These are phyloP conservation scores for Orthonychiurus folsomi DNA, from an alignment of 2,888 invertebrate genomes.

Conservation along the genomic window DNA sequence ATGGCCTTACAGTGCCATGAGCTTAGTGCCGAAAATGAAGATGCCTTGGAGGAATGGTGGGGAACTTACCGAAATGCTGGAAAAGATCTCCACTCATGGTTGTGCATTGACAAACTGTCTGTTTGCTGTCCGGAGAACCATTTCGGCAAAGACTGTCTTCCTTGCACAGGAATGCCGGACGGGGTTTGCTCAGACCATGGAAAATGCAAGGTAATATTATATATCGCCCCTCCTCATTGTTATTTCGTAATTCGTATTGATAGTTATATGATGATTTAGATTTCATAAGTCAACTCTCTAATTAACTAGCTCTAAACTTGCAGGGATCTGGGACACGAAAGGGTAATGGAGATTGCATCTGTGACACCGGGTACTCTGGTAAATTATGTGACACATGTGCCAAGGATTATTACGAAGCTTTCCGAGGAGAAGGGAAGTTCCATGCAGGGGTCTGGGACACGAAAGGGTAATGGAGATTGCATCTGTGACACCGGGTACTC, in stretches of 20 bases:
- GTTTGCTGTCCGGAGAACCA: conserved; percentile 78
- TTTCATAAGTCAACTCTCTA: no score
- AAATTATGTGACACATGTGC: conserved; percentile 68
- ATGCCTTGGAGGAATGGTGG: conserved; percentile 82
- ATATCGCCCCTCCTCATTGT: no score
- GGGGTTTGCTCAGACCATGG: conserved; percentile 75
- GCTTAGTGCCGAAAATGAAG: conserved; percentile 75
- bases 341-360: conserved; percentile 83
- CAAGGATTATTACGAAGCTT: conserved; percentile 62
- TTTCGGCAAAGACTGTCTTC: conserved; percentile 69
- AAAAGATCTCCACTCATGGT: conserved; percentile 58
- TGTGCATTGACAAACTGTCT: conserved; percentile 68
- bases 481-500: conserved; percentile 72
- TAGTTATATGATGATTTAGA: no score
- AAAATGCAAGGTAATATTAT: conserved; percentile 54
- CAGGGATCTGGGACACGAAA: conserved; percentile 81
- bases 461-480: conserved; percentile 88
- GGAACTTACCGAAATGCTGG: conserved; percentile 55
- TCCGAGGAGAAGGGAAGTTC: conserved; percentile 62
- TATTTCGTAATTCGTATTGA: no score
- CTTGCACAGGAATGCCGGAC: conserved; percentile 65
- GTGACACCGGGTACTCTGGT: conserved; percentile 73
- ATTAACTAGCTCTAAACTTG: no score
- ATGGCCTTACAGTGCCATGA: conserved; percentile 64
- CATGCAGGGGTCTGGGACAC: conserved; percentile 78